A percentile compares a stretch with the other conserved stretches of the same genome.
Evolutionary conservation across 2,797 vertebrate genomes (phyloP).

Genomic region (Falco concolor): DNA sequence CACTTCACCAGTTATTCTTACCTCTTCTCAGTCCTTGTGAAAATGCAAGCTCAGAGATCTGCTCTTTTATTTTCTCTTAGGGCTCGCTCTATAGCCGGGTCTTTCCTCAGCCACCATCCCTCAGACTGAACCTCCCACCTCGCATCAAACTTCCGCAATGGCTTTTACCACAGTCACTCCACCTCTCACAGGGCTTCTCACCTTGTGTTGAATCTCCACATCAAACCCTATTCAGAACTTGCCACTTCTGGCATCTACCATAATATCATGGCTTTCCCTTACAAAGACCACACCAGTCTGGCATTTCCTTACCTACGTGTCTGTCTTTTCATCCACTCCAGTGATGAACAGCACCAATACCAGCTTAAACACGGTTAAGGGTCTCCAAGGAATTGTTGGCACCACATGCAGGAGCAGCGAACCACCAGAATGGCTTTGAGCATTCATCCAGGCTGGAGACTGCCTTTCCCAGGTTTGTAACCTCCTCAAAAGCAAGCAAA

Average conservation of each 20-base stretch:
- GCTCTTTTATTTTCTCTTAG: not conserved
- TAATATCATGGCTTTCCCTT: not conserved
- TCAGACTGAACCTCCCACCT: not conserved
- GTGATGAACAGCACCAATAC: not conserved
- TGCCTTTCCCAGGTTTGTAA: not conserved
- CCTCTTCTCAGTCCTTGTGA: not conserved
- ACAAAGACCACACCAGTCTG: not conserved
- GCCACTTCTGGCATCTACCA: not conserved
- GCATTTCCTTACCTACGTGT: not conserved
- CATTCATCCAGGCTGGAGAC: not conserved
- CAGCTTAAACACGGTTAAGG: not conserved
- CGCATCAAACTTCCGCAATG: not conserved
- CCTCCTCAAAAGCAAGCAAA: not conserved
- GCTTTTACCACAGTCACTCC: not conserved
- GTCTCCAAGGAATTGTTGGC: not conserved
- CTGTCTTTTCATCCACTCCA: not conserved
- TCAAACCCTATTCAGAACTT: not conserved
- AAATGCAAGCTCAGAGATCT: not conserved
- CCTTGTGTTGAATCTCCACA: not conserved
- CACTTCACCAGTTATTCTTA: not conserved
- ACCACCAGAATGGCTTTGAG: not conserved
- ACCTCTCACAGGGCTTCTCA: not conserved
- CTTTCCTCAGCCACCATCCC: not conserved
- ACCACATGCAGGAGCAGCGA: not conserved
- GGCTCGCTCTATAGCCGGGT: not conserved